Percentiles rank a stretch among this genome's conserved stretches.
Conservation (phyloP, 2,113 vertebrate species). For the Sylvietta virens region DNA sequence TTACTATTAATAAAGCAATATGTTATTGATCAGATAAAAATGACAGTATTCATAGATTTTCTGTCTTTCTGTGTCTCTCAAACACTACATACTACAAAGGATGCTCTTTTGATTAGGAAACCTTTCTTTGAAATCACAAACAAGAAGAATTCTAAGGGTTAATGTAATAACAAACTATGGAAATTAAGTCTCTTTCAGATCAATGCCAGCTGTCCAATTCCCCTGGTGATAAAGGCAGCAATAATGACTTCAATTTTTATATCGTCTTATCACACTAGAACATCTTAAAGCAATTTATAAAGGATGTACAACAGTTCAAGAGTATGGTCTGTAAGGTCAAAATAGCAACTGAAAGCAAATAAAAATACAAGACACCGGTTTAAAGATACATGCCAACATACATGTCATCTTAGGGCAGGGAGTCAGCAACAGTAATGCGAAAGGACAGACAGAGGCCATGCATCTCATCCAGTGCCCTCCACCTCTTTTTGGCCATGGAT, state of each 20-base stretch:
- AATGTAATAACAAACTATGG: constrained; percentile 13
- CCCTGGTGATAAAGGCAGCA: neutral
- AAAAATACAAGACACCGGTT: neutral
- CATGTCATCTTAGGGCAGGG: neutral
- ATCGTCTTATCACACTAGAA: constrained; percentile 14
- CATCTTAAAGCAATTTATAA: constrained; percentile 47
- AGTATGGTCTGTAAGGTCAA: neutral
- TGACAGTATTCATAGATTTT: neutral
- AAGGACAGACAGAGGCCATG: neutral
- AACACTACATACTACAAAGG: neutral
- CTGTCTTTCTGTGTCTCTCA: neutral
- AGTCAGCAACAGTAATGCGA: neutral
- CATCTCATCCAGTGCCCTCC: neutral
- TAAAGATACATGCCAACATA: neutral
- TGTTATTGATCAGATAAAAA: neutral
- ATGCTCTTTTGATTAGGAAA: neutral
- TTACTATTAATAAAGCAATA: neutral
- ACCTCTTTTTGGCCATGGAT: neutral
- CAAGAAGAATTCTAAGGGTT: constrained; percentile 4
- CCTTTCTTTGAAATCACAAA: neutral
- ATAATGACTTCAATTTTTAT: constrained; percentile 37
- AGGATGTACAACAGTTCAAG: neutral
- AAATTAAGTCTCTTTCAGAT: constrained; percentile 26
- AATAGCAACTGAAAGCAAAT: neutral
- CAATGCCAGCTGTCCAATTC: constrained; percentile 24